Conservation (phyloP, 2,797 vertebrate species). For the Pangasius macronema region DNA sequence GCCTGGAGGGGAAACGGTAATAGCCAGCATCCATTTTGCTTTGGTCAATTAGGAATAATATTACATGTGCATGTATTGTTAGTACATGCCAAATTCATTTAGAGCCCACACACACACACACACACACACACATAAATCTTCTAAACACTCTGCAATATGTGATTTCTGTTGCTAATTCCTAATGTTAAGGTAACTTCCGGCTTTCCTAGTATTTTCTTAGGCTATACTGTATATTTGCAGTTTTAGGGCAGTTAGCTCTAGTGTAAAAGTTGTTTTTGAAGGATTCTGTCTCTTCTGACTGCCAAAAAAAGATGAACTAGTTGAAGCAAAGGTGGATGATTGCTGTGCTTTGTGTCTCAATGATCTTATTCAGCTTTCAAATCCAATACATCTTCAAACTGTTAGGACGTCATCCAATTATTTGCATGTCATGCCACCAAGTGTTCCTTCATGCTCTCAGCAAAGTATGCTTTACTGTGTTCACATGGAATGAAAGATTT, state of each 20-base stretch:
- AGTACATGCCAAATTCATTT: neutral
- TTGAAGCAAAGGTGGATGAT: neutral
- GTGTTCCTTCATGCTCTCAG: neutral
- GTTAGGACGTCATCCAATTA: neutral
- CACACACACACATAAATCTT: neutral
- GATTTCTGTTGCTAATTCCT: neutral
- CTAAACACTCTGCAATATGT: neutral
- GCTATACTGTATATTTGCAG: neutral
- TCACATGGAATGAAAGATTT: slow-evolving; percentile 38
- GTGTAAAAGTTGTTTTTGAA: neutral
- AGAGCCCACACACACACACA: too few relatives aligned
- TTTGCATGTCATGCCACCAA: neutral
- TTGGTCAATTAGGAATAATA: slow-evolving; percentile 17
- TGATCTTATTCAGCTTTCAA: neutral
- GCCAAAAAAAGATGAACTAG: neutral
- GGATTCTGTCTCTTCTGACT: neutral
- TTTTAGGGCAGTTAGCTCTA: neutral
- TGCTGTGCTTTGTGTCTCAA: neutral
- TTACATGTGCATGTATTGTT: neutral
- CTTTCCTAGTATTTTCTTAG: neutral
- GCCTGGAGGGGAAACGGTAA: slow-evolving; percentile 14
- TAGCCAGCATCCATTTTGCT: neutral
- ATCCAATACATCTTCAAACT: neutral
- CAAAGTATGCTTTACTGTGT: slow-evolving; percentile 5
- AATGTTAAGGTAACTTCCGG: neutral